Evolutionary conservation across 2,797 vertebrate species (phyloP).

Genomic region (Pipistrellus pygmaeus): DNA sequence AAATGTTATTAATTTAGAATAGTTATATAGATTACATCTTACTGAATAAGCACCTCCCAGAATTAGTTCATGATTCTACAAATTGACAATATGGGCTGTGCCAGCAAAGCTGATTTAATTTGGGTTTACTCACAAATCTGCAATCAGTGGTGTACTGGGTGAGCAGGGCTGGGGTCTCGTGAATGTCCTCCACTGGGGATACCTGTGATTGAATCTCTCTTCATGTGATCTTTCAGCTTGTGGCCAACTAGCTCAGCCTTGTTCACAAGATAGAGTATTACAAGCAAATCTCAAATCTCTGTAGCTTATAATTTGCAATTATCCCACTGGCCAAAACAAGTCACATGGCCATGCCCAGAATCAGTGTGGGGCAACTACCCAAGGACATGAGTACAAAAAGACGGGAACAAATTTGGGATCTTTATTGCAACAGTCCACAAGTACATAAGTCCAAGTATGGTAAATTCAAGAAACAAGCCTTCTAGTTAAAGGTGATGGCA

Average conservation of each 20-base stretch:
- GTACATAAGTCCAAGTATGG: neutral
- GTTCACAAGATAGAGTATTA: neutral
- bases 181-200: neutral
- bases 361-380: neutral
- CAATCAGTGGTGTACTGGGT: neutral
- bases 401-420: neutral
- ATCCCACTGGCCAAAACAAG: neutral
- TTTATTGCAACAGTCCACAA: neutral
- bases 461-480: neutral
- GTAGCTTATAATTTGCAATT: neutral
- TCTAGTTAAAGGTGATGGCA: neutral
- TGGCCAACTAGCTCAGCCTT: neutral
- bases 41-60: neutral
- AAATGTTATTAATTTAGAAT: neutral
- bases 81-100: neutral
- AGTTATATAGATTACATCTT: neutral
- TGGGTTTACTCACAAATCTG: neutral
- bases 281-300: neutral
- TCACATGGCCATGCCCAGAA: neutral
- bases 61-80: neutral
- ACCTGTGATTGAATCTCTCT: neutral
- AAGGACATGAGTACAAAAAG: neutral
- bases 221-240: neutral
- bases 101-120: neutral
- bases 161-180: neutral